phyloP scores from a whole-genome alignment of 1,140 invertebrate species.

The Pomacea maculata region DNA sequence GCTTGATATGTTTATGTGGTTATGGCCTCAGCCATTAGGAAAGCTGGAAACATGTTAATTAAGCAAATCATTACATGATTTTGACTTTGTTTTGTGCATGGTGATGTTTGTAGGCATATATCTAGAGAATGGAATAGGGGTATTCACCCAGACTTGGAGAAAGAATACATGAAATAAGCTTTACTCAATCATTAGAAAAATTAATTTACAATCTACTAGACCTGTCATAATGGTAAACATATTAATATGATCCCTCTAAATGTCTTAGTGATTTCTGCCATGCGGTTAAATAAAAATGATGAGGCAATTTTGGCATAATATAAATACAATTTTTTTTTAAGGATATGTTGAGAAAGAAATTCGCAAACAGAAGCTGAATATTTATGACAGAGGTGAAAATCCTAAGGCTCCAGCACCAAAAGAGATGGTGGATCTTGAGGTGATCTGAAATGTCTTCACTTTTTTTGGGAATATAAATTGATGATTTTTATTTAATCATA shows the following conservation, averaged over 20 bases:
- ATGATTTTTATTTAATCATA: no score
- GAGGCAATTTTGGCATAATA: not conserved
- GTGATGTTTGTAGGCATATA: no score
- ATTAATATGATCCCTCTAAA: not conserved
- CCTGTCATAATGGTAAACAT: no score
- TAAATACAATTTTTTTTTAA: constrained; percentile 36
- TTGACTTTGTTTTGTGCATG: not conserved
- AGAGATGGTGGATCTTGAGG: constrained; percentile 96
- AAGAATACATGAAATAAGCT: no score
- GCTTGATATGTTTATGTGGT: no score
- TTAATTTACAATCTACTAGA: no score
- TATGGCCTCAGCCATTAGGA: no score
- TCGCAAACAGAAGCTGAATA: constrained; percentile 89
- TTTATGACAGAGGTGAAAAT: constrained; percentile 88
- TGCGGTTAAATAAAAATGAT: not conserved
- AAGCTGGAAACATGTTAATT: no score
- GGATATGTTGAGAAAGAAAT: constrained; percentile 94
- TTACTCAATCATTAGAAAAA: no score
- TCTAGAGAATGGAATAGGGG: no score
- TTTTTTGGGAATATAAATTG: not conserved
- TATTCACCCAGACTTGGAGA: no score
- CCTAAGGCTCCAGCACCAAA: constrained; percentile 94
- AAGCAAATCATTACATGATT: not conserved
- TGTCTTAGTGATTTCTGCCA: not conserved
- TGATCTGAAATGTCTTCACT: constrained; percentile 56